Conservation (phyloP, 2,113 vertebrate species). For the Anhinga anhinga region DNA sequence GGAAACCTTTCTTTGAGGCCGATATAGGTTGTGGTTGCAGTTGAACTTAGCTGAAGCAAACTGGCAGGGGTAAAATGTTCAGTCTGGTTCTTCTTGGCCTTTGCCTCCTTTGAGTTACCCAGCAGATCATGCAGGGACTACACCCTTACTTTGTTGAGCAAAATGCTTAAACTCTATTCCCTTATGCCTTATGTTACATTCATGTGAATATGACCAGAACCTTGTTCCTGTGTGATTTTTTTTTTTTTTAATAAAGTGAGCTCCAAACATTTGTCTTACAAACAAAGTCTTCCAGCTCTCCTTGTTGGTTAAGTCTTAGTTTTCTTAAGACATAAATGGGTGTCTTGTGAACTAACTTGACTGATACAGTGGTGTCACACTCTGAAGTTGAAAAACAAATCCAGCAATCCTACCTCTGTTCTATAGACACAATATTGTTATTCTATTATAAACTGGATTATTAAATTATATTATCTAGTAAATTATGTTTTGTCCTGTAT, state of each 20-base stretch:
- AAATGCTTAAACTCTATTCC: background rate
- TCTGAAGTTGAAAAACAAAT: background rate
- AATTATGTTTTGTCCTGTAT: background rate
- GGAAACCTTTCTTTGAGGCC: background rate
- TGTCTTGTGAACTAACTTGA: background rate
- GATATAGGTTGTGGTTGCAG: background rate
- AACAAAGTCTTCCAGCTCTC: background rate
- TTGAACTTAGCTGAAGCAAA: background rate
- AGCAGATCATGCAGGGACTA: background rate
- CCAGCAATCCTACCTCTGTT: background rate
- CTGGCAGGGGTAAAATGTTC: background rate
- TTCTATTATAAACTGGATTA: background rate
- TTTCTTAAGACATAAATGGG: background rate
- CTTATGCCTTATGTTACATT: background rate
- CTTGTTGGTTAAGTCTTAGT: background rate
- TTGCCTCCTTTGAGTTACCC: background rate
- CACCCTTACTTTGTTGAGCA: background rate
- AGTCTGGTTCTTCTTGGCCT: background rate
- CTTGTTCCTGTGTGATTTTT: background rate
- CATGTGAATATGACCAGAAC: background rate
- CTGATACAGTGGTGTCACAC: rapidly evolving
- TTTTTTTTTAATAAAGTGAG: background rate
- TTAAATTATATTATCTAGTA: background rate
- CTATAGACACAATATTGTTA: background rate
- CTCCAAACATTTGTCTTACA: background rate